A percentile compares a stretch with the other conserved stretches of the same genome.
Evolutionary conservation across 2,888 invertebrate species (phyloP).

Genomic region (Phoronis australis): DNA sequence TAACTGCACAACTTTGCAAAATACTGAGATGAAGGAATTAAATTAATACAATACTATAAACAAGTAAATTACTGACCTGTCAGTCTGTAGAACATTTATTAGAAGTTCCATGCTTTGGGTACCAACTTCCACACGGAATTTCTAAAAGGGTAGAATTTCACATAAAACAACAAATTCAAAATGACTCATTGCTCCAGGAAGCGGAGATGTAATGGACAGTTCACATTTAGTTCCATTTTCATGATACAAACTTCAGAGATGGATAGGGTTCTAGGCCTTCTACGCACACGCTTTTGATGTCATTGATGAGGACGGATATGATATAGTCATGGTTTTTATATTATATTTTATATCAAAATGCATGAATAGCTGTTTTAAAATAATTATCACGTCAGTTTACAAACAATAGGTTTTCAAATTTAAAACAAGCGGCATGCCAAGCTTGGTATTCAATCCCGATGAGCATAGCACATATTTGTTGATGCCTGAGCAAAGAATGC

Average conservation of each 20-base stretch:
- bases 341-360: background rate
- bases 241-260: background rate
- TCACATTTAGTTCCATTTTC: background rate
- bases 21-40: too few species aligned
- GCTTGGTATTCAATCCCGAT: too few species aligned
- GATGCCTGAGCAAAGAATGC: too few species aligned
- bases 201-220: background rate
- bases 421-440: background rate
- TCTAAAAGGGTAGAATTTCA: conserved; percentile 60
- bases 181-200: background rate
- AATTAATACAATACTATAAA: background rate
- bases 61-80: conserved; percentile 58
- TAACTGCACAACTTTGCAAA: too few species aligned
- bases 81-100: conserved; percentile 72
- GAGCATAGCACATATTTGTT: too few species aligned
- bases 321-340: background rate
- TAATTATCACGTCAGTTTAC: too few species aligned
- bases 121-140: conserved; percentile 93
- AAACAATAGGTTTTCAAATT: too few species aligned
- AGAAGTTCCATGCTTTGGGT: conserved; percentile 75
- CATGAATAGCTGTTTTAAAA: too few species aligned
- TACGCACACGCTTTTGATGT: conserved; percentile 1
- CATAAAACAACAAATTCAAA: background rate
- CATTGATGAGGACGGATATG: background rate
- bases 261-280: background rate